Evolutionary conservation across 2,113 vertebrate genomes (phyloP).

Genomic region (Megaleporinus macrocephalus): DNA sequence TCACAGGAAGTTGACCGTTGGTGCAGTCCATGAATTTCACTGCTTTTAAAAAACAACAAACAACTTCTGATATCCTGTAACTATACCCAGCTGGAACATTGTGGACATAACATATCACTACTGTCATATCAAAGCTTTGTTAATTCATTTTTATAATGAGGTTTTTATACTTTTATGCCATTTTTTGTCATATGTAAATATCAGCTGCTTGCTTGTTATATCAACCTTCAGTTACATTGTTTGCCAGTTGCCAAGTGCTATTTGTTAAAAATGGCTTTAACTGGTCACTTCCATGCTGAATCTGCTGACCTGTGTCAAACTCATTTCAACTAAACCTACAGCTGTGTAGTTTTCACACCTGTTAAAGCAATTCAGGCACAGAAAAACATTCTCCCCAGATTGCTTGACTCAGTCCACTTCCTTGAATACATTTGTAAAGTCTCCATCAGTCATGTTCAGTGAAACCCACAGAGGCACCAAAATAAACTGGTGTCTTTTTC

Average conservation of each 20-base stretch:
- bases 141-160: too few relatives aligned
- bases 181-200: neutral
- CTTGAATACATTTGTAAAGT: conserved; percentile 55
- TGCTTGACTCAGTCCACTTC: conserved; percentile 48
- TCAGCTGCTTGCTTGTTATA: too few relatives aligned
- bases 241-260: neutral
- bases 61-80: neutral
- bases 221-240: too few relatives aligned
- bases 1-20: conserved; percentile 30
- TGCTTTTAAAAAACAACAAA: neutral
- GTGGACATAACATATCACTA: neutral
- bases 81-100: neutral
- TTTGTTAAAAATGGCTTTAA: neutral
- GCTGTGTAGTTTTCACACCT: conserved; percentile 37
- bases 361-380: conserved; percentile 45
- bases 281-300: neutral
- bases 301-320: neutral
- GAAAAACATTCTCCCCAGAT: conserved; percentile 23
- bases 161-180: too few relatives aligned
- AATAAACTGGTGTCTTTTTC: conserved; percentile 48
- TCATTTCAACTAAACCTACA: neutral
- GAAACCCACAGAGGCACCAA: conserved; percentile 51
- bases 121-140: neutral
- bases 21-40: conserved; percentile 19
- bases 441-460: conserved; percentile 49